Evolutionary conservation across 2,113 vertebrate genomes (phyloP).

Genomic region (Erythrocercus mccallii): DNA sequence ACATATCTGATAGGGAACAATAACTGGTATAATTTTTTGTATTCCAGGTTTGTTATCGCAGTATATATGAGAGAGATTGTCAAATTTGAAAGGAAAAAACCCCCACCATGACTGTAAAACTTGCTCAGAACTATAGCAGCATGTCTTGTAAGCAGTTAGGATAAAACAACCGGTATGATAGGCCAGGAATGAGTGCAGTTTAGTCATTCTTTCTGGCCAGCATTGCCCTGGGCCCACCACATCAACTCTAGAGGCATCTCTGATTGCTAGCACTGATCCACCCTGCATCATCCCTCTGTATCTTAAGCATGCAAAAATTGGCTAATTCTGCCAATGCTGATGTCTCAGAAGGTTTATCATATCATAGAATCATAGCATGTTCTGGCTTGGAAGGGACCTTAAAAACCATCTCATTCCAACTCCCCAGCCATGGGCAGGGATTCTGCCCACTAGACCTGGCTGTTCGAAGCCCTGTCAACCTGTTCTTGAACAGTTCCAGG

Average conservation of each 20-base stretch:
- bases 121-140: not conserved
- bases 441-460: not conserved
- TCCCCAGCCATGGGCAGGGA: not conserved
- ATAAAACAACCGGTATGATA: not conserved
- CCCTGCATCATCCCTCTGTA: rapidly evolving
- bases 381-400: not conserved
- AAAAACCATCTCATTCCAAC: not conserved
- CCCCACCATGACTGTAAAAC: not conserved
- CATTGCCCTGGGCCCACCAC: rapidly evolving
- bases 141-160: not conserved
- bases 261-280: not conserved
- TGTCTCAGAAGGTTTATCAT: not conserved
- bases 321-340: not conserved
- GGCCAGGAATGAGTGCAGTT: not conserved
- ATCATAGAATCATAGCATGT: not conserved
- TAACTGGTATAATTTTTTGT: not conserved
- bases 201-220: not conserved
- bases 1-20: not conserved
- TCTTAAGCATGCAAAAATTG: not conserved
- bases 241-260: not conserved
- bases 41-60: not conserved
- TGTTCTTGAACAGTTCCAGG: not conserved
- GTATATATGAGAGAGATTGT: not conserved
- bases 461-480: not conserved
- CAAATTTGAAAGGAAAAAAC: not conserved